Base-by-base conservation (phyloP, 2,888 invertebrate species). In the Caenorhabditis drosophilae region DNA sequence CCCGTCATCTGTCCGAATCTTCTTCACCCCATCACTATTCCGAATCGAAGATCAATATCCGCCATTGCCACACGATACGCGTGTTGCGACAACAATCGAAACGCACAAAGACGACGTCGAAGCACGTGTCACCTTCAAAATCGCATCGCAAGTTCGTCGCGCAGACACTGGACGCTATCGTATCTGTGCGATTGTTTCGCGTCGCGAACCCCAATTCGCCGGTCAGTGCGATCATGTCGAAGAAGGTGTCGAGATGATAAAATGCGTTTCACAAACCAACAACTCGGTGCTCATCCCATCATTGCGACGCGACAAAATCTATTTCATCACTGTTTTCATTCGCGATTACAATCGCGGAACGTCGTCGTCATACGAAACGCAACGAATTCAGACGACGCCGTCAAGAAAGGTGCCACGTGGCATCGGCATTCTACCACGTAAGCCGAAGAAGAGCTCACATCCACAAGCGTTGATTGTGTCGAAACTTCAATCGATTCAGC, bases 201-300 rank as follows among this genome's bases (percentile, higher is more conserved):
- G 61, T 15, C 47, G 56, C n/a, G 61, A 64, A 15, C 70, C 70
- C 9, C 60, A 59, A 46, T 76, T 70, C 52, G 70, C 76, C 4
- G 57, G 47, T 35, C 48, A 73, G 35, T 78, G 78, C 46, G 76
- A 76, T 23, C 70, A 77, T 45, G 53, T 75, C 46, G 71, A 74
- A 42, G 75, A 76, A 41, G 67, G 73, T 18, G 51, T 73, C 6
- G 78, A 79, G 44, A 58, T 70, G 9, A 73, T 79, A 26, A 73
- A 76, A 44, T 79, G 79, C 49, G 73, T 72, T 7, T 62, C 73
- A 20, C 70, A 72, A 38, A 64, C 47, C 11, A 71, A 64, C 22
- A 75, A 70, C 34, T 64, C 73, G 9, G 45, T 77, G 25, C 38
- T 59, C 1, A 54, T 77, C 46, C 55, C 52, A 20, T 62, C 61